These are phyloP conservation scores for Hyles vespertilio DNA, from an alignment of 1,140 invertebrate genomes.

Conservation along the genomic window DNA sequence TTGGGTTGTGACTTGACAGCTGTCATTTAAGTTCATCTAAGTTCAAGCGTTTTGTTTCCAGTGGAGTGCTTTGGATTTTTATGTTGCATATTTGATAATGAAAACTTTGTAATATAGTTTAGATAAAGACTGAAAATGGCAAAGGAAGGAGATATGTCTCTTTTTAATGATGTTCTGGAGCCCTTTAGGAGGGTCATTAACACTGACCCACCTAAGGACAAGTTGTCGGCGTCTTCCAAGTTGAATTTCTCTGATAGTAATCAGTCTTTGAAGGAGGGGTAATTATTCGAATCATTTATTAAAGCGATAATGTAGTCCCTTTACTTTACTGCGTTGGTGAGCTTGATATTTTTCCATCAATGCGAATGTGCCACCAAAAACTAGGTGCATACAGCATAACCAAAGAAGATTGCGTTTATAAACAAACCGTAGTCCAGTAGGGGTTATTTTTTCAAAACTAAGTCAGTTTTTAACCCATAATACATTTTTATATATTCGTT, in stretches of 20 bases:
- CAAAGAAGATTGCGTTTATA: too few species aligned
- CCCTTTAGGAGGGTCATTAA: conserved; percentile 69
- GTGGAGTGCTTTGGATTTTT: background rate
- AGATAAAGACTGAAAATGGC: conserved; percentile 43
- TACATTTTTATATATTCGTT: too few species aligned
- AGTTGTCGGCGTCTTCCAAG: conserved; percentile 56
- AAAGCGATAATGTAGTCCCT: too few species aligned
- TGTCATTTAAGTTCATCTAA: too few species aligned
- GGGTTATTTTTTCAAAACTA: too few species aligned
- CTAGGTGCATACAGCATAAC: too few species aligned
- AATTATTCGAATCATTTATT: conserved; percentile 4
- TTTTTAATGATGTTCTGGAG: conserved; percentile 66
- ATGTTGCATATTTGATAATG: conserved; percentile 5
- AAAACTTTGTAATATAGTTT: background rate
- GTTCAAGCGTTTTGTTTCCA: background rate
- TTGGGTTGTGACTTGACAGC: too few species aligned
- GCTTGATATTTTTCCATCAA: too few species aligned
- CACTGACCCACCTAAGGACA: conserved; percentile 63
- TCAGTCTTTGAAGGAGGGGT: conserved; percentile 66
- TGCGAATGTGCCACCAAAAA: too few species aligned
- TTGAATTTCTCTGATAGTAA: conserved; percentile 69
- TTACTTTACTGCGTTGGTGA: too few species aligned
- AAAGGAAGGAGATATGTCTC: conserved; percentile 67
- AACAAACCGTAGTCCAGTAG: too few species aligned
- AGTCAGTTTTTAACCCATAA: too few species aligned